Evolutionary conservation across 2,888 invertebrate species (phyloP).

Genomic region (Seira ritae): DNA sequence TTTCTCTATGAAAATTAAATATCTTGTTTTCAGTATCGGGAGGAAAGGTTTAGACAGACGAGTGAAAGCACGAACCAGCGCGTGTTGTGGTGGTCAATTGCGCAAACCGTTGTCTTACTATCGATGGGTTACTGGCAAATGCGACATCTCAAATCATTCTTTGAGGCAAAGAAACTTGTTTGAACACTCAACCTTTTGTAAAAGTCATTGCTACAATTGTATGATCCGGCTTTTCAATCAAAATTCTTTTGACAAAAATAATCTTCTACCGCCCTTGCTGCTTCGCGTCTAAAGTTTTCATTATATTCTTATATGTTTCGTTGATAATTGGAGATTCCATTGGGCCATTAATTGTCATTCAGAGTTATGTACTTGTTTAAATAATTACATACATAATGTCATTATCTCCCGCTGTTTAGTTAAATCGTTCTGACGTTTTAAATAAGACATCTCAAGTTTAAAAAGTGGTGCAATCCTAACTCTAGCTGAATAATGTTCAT

Average conservation of each 20-base stretch:
- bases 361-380: neutral
- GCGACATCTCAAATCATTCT: conserved; percentile 99
- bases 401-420: neutral
- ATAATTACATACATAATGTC: neutral
- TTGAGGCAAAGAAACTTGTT: conserved; percentile 98
- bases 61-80: conserved; percentile 98
- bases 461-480: neutral
- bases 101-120: conserved; percentile 92
- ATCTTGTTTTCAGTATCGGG: conserved; percentile 86
- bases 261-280: neutral
- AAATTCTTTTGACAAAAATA: conserved; percentile 5
- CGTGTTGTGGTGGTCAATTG: conserved; percentile 97
- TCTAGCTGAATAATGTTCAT: neutral
- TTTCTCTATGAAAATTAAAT: conserved; percentile 47
- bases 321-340: neutral
- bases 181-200: conserved; percentile 77
- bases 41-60: conserved; percentile 97
- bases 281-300: neutral
- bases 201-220: conserved; percentile 73
- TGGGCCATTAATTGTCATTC: too few relatives aligned
- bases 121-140: conserved; percentile 99
- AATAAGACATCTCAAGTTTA: neutral
- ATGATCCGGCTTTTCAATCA: conserved; percentile 1
- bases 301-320: neutral
- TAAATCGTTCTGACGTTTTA: neutral